phyloP scores from a whole-genome alignment of 2,113 vertebrate species.

The Falcunculus frontatus region DNA sequence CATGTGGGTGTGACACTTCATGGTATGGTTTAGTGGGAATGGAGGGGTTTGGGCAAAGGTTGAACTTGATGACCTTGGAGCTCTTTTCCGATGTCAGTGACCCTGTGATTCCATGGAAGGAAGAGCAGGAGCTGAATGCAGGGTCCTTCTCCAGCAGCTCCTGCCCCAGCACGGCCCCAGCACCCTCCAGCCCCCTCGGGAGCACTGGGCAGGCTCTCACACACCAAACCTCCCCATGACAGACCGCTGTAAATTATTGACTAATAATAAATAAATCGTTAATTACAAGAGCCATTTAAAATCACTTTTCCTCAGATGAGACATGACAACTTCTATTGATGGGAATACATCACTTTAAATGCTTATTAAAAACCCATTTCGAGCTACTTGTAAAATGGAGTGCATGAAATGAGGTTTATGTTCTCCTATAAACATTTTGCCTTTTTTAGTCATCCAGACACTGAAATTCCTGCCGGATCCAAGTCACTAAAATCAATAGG shows the following conservation, averaged over 20 bases:
- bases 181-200: background rate
- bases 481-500: background rate
- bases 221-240: background rate
- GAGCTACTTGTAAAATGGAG: background rate
- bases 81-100: background rate
- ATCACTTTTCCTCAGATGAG: background rate
- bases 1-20: accelerated
- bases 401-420: background rate
- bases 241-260: background rate
- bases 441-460: background rate
- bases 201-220: background rate
- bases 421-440: background rate
- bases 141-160: background rate
- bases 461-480: background rate
- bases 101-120: background rate
- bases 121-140: background rate
- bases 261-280: conserved; percentile 12
- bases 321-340: background rate
- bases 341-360: background rate
- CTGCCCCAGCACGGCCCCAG: background rate
- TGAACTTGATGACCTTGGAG: background rate
- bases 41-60: background rate
- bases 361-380: background rate
- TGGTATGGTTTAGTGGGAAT: background rate
- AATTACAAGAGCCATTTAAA: conserved; percentile 21